phyloP scores from a whole-genome alignment of 2,888 invertebrate species.

The Chrysina gloriosa region DNA sequence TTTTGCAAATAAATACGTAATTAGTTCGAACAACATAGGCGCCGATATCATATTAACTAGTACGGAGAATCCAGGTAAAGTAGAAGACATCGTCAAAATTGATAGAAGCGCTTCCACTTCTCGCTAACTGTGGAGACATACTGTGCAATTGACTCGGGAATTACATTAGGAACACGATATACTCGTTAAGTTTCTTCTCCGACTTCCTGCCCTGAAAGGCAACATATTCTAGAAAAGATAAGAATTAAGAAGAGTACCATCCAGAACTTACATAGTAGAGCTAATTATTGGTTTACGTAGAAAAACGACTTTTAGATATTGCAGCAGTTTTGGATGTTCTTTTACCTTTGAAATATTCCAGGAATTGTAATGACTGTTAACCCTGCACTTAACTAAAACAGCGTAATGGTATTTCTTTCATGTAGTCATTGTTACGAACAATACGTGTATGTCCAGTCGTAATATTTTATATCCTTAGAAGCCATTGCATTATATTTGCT shows the following conservation, averaged over 20 bases:
- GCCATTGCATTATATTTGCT: too few species aligned
- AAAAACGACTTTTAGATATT: background rate
- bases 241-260: background rate
- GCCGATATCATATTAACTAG: background rate
- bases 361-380: too few species aligned
- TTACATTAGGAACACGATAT: constrained; percentile 6
- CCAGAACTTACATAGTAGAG: background rate
- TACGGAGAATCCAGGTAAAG: background rate
- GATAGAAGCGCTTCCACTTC: background rate
- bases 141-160: background rate
- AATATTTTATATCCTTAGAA: too few species aligned
- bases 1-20: constrained; percentile 10
- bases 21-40: background rate
- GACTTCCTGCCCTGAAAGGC: constrained; percentile 7
- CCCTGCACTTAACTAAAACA: too few species aligned
- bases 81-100: constrained; percentile 5
- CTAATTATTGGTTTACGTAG: background rate
- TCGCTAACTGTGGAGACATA: background rate
- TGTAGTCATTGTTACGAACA: too few species aligned
- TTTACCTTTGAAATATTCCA: background rate
- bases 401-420: too few species aligned
- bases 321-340: background rate
- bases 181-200: constrained; percentile 7
- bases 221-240: background rate
- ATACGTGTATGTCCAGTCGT: too few species aligned